Evolutionary conservation across 1,140 invertebrate species (phyloP).

Genomic region (Procambarus clarkii): DNA sequence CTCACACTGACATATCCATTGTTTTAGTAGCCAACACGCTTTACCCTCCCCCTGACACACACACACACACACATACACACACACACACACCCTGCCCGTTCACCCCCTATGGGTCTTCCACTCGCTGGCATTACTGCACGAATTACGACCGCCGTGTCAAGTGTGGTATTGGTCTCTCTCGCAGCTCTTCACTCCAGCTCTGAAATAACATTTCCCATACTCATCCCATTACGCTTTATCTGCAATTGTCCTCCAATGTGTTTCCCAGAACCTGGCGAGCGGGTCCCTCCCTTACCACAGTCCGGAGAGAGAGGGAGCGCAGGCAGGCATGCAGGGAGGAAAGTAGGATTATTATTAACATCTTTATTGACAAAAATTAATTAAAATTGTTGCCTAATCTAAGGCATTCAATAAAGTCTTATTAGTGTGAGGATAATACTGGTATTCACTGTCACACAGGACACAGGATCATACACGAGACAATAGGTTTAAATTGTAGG

Average conservation of each 20-base stretch:
- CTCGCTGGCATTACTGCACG: not conserved
- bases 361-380: no score
- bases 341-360: no score
- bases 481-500: no score
- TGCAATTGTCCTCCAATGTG: conserved; percentile 58
- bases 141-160: not conserved
- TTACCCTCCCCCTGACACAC: not conserved
- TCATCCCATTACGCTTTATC: conserved; percentile 67
- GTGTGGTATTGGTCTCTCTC: conserved; percentile 2
- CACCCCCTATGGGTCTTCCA: not conserved
- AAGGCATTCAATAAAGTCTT: no score
- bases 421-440: no score
- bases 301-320: no score
- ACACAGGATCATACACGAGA: no score
- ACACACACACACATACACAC: no score
- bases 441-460: no score
- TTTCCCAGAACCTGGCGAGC: conserved; percentile 36
- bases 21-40: conserved; percentile 36
- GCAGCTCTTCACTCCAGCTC: not conserved
- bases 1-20: conserved; percentile 15
- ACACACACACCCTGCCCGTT: not conserved
- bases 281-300: no score
- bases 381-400: no score
- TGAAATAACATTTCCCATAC: conserved; percentile 57
- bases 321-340: no score